Conservation (phyloP, 2,113 vertebrate species). For the Pantherophis guttatus region DNA sequence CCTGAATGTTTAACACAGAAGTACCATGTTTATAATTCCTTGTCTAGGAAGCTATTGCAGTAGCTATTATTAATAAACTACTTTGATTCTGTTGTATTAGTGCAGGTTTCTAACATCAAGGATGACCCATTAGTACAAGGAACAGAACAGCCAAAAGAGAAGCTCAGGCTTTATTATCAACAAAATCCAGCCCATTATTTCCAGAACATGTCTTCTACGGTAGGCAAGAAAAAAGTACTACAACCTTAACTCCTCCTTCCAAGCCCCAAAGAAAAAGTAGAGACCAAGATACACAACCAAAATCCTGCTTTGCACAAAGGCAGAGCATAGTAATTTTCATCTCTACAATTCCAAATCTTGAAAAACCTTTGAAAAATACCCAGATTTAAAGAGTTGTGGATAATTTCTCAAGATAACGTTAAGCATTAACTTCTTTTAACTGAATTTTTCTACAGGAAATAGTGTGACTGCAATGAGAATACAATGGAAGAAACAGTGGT, state of each 20-base stretch:
- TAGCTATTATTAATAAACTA: not conserved
- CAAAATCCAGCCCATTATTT: not conserved
- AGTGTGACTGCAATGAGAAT: not conserved
- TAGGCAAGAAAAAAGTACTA: not conserved
- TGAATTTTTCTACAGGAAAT: not conserved
- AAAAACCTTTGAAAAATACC: not conserved
- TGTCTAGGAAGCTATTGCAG: not conserved
- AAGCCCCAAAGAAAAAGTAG: not conserved
- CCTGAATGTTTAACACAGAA: not conserved
- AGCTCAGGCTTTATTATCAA: slow-evolving; percentile 22
- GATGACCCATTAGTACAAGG: not conserved
- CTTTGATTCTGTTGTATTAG: not conserved
- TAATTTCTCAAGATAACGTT: not conserved
- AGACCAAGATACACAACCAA: not conserved
- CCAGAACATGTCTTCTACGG: not conserved
- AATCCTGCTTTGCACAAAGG: not conserved
- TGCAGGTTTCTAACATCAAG: not conserved
- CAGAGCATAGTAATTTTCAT: not conserved
- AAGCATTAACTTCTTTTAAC: not conserved
- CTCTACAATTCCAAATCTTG: not conserved
- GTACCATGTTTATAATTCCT: not conserved
- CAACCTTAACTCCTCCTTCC: not conserved
- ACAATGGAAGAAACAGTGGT: not conserved
- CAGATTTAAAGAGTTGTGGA: not conserved
- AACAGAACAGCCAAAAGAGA: slow-evolving; percentile 1